Evolutionary conservation across 2,113 vertebrate species (phyloP).

Genomic region (Ochotona princeps): DNA sequence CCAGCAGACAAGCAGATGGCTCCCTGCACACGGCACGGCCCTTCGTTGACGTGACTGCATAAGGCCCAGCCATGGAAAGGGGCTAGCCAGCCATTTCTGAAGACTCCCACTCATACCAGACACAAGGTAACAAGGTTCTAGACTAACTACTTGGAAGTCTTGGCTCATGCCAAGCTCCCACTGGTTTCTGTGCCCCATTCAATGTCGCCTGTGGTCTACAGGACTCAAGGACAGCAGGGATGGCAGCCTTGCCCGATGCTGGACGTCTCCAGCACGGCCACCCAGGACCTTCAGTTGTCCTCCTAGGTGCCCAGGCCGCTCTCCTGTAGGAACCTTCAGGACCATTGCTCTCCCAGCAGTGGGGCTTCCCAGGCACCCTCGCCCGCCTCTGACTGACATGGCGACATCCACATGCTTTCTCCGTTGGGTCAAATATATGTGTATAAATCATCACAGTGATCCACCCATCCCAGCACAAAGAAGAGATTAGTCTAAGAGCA

Average conservation of each 20-base stretch:
- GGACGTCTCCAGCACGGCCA: neutral
- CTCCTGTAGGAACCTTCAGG: neutral
- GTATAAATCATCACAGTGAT: neutral
- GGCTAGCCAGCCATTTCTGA: accelerated
- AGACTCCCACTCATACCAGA: neutral
- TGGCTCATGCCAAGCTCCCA: neutral
- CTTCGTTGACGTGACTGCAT: neutral
- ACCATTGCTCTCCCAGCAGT: neutral
- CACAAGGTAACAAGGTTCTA: neutral
- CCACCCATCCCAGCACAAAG: neutral
- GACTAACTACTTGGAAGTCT: neutral
- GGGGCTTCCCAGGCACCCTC: neutral
- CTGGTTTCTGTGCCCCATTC: neutral
- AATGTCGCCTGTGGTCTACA: neutral
- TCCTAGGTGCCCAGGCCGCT: neutral
- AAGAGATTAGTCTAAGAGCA: neutral
- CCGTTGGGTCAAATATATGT: neutral
- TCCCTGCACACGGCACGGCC: neutral
- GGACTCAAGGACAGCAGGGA: no score
- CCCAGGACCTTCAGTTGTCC: neutral
- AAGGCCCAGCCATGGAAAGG: neutral
- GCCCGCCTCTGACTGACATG: no score
- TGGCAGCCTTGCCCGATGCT: neutral
- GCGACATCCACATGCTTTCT: neutral
- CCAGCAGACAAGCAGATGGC: neutral